Evolutionary conservation across 1,140 invertebrate genomes (phyloP).

Genomic region (Conopomorpha cramerella): DNA sequence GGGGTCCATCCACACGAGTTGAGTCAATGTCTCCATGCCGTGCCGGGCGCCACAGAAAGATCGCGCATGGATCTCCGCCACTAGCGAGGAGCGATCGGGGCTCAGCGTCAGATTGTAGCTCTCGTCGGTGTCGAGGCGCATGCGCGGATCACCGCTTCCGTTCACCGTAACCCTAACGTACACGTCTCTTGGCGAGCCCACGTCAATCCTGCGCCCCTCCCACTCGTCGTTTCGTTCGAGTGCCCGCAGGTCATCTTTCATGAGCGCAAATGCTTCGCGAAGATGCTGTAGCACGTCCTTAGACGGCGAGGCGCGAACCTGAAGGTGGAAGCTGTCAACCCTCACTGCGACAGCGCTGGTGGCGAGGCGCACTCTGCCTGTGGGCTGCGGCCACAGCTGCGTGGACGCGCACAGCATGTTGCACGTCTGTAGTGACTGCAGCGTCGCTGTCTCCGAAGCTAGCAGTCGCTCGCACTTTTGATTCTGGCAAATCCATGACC

Average conservation of each 20-base stretch:
- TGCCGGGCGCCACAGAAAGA: constrained; percentile 80
- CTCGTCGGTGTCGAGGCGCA: constrained; percentile 74
- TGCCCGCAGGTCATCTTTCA: constrained; percentile 23
- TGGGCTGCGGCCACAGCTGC: constrained; percentile 63
- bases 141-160: constrained; percentile 51
- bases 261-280: constrained; percentile 32
- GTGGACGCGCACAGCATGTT: constrained; percentile 64
- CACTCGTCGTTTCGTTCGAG: constrained; percentile 30
- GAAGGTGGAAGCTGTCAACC: constrained; percentile 19
- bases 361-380: constrained; percentile 56
- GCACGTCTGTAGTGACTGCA: constrained; percentile 58
- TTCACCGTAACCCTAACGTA: constrained; percentile 59
- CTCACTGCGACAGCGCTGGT: constrained; percentile 38
- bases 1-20: constrained; percentile 76
- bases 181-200: constrained; percentile 29
- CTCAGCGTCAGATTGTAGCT: constrained; percentile 69
- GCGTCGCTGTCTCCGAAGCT: constrained; percentile 23
- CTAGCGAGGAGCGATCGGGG: constrained; percentile 55
- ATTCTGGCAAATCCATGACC: constrained; percentile 60
- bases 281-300: constrained; percentile 24
- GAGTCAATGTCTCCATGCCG: constrained; percentile 77
- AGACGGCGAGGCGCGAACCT: constrained; percentile 29
- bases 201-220: constrained; percentile 45
- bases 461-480: constrained; percentile 52
- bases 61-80: constrained; percentile 67